These are phyloP conservation scores for Caenorhabditis sp. DNA, from an alignment of 2,888 invertebrate species.

Conservation along the genomic window DNA sequence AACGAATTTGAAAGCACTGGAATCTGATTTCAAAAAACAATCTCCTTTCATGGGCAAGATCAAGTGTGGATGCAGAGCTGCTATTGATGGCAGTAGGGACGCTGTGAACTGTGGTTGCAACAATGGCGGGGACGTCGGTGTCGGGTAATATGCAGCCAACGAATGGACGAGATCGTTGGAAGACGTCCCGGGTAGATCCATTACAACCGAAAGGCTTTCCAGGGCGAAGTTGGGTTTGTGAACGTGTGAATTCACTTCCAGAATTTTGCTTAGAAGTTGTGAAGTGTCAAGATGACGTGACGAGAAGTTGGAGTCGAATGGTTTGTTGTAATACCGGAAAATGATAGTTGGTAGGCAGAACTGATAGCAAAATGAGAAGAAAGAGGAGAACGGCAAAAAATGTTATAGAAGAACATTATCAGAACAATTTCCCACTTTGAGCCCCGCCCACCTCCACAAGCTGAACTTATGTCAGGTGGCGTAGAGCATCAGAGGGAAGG, in stretches of 20 bases:
- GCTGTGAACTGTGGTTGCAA: constrained; percentile 3
- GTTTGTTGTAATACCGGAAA: constrained; percentile 62
- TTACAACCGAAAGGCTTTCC: constrained; percentile 34
- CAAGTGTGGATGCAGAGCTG: constrained; percentile 29
- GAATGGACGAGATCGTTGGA: constrained; percentile 46
- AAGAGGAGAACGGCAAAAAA: constrained; percentile 41
- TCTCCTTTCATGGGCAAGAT: constrained; percentile 4
- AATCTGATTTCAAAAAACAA: constrained; percentile 42
- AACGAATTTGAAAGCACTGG: constrained; percentile 60
- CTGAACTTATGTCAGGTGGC: constrained; percentile 61
- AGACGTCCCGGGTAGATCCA: constrained; percentile 65
- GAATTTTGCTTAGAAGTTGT: background rate
- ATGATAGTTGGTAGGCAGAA: constrained; percentile 26
- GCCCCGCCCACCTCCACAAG: constrained; percentile 54
- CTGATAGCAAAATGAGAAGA: constrained; percentile 28
- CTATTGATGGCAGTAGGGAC: constrained; percentile 14
- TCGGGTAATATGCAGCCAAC: constrained; percentile 20
- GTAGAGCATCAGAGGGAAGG: constrained; percentile 28
- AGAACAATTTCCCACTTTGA: constrained; percentile 33
- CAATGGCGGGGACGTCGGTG: constrained; percentile 46
- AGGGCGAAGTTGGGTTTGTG: constrained; percentile 16
- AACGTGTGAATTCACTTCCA: constrained; percentile 2
- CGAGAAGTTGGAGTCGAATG: constrained; percentile 40
- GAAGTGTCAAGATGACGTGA: constrained; percentile 23
- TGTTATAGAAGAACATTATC: constrained; percentile 51